Percentiles rank a stretch among this genome's conserved stretches.
Conservation (phyloP, 2,113 vertebrate genomes). For the Willisornis vidua region DNA sequence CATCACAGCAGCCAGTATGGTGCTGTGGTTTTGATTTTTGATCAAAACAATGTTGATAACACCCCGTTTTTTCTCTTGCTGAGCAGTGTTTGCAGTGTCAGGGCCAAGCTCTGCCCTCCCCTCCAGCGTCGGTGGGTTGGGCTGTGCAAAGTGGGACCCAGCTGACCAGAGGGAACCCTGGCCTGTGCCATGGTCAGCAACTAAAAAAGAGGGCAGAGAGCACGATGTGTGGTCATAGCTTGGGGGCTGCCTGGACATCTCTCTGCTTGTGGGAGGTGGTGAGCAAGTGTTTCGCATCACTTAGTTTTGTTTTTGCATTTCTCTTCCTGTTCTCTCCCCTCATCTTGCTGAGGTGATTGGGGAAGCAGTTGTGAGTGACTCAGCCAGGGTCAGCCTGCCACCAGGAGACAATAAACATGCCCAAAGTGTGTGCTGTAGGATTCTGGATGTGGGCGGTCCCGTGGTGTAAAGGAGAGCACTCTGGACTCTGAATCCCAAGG, state of each 20-base stretch:
- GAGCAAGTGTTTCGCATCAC: not conserved
- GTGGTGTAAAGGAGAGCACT: too few relatives aligned
- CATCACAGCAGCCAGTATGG: not conserved
- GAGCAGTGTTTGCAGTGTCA: not conserved
- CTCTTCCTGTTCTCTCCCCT: not conserved
- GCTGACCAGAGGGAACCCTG: rapidly evolving
- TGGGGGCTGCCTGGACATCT: not conserved
- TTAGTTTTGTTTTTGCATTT: not conserved
- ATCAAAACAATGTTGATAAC: not conserved
- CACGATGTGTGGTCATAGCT: rapidly evolving
- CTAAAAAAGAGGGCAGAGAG: not conserved
- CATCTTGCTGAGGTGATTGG: not conserved
- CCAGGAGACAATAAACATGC: not conserved
- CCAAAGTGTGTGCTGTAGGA: not conserved
- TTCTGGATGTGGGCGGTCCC: too few relatives aligned
- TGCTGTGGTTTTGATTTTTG: not conserved
- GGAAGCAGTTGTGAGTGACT: not conserved
- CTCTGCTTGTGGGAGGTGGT: not conserved
- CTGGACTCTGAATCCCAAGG: too few relatives aligned
- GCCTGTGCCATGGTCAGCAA: not conserved
- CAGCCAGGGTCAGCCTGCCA: not conserved
- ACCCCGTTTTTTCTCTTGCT: not conserved
- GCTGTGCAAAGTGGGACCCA: not conserved
- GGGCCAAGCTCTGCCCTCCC: rapidly evolving
- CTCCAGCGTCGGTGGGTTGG: not conserved